A percentile compares a stretch with the other conserved stretches of the same genome.
Evolutionary conservation across 2,888 invertebrate species (phyloP).

Genomic region (Exocentrus adspersus): DNA sequence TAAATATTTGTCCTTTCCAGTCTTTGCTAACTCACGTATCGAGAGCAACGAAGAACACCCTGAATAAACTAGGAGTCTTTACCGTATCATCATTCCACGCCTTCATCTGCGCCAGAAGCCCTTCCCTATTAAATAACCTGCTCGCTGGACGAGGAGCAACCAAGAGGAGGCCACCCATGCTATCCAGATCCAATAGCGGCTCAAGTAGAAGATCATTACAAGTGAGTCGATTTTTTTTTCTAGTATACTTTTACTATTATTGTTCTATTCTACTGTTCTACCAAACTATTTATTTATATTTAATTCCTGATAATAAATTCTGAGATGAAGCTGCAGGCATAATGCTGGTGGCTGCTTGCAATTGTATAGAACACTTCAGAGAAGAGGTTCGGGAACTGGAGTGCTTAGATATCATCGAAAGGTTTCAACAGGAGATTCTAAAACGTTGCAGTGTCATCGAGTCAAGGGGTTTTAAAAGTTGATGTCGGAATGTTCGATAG

Average conservation of each 20-base stretch:
- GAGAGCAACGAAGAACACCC: conserved; percentile 91
- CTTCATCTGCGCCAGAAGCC: conserved; percentile 95
- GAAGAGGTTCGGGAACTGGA: not conserved
- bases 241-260: too few species aligned
- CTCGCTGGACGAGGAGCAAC: conserved; percentile 91
- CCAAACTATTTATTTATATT: not conserved
- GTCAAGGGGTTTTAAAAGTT: too few species aligned
- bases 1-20: conserved; percentile 69
- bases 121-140: conserved; percentile 90
- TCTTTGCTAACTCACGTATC: conserved; percentile 95
- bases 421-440: not conserved
- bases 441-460: too few species aligned
- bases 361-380: not conserved
- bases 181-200: conserved; percentile 89
- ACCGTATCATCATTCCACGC: conserved; percentile 98
- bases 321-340: not conserved
- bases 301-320: not conserved
- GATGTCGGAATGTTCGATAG: too few species aligned
- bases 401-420: not conserved
- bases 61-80: conserved; percentile 96
- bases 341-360: not conserved
- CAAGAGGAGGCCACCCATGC: conserved; percentile 87
- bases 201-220: conserved; percentile 89
- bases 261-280: too few species aligned
- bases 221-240: conserved; percentile 63